Conservation (phyloP, 2,888 invertebrate genomes). For the Corbicula japonica region DNA sequence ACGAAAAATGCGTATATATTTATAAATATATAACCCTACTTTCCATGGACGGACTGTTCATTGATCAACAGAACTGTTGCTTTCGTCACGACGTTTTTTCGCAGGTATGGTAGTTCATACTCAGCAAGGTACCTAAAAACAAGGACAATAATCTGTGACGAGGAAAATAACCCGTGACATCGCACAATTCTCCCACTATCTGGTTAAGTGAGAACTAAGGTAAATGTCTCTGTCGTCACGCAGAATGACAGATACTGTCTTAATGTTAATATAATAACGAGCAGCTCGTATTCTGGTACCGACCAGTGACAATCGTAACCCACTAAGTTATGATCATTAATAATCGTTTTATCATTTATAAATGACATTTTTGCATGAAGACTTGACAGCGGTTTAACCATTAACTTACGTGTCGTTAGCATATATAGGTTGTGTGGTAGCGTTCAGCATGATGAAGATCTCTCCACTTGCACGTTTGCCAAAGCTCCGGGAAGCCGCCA, state of each 20-base stretch:
- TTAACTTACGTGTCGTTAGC: slow-evolving; percentile 38
- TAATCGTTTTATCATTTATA: not conserved
- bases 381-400: not conserved
- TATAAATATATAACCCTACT: too few species aligned
- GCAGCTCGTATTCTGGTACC: too few species aligned
- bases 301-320: too few species aligned
- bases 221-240: too few species aligned
- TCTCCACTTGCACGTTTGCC: slow-evolving; percentile 40
- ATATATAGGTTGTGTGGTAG: slow-evolving; percentile 39
- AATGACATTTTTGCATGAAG: not conserved
- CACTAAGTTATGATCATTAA: too few species aligned
- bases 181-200: too few species aligned
- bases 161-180: too few species aligned
- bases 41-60: slow-evolving; percentile 25
- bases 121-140: slow-evolving; percentile 43
- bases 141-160: not conserved
- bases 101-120: slow-evolving; percentile 45
- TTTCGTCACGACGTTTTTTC: slow-evolving; percentile 34
- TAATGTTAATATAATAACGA: too few species aligned
- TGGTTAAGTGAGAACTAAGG: too few species aligned
- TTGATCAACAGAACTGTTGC: slow-evolving; percentile 50
- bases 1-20: too few species aligned
- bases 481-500: slow-evolving; percentile 36
- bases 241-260: too few species aligned
- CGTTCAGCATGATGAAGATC: slow-evolving; percentile 43